phyloP scores from a whole-genome alignment of 1,140 invertebrate genomes.

The roundworm (Caenorhabditis elegans) region DNA sequence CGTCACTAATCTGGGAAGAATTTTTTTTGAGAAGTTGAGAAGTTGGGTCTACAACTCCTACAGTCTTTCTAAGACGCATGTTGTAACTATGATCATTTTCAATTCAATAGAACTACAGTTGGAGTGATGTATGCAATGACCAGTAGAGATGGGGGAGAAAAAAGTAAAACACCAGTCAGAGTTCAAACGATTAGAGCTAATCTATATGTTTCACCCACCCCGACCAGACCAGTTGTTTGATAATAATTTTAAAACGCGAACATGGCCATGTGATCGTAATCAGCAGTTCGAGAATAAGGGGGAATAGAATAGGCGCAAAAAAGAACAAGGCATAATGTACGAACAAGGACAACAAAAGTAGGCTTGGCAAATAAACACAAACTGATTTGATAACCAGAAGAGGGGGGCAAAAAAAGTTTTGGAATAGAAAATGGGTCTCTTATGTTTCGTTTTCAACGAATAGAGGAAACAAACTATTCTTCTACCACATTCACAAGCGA shows the following conservation, averaged over 20 bases:
- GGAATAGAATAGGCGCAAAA: background rate
- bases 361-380: background rate
- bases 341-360: background rate
- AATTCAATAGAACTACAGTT: too few relatives aligned
- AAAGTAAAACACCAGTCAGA: background rate
- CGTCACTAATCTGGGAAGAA: conserved; percentile 12
- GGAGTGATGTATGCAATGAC: background rate
- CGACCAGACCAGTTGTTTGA: background rate
- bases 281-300: background rate
- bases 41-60: background rate
- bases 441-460: background rate
- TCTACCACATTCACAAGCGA: background rate
- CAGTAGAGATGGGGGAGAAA: background rate
- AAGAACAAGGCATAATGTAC: background rate
- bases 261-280: background rate
- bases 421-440: background rate
- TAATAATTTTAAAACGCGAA: background rate
- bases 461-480: background rate
- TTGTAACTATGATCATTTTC: background rate
- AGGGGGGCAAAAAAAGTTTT: background rate
- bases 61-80: background rate
- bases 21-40: background rate
- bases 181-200: conserved; percentile 9
- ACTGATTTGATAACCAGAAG: conserved; percentile 30
- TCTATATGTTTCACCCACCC: background rate